Percentiles rank a stretch among this genome's conserved stretches.
These are phyloP conservation scores for Brachyistius frenatus DNA, from an alignment of 2,113 vertebrate genomes.

Conservation along the genomic window DNA sequence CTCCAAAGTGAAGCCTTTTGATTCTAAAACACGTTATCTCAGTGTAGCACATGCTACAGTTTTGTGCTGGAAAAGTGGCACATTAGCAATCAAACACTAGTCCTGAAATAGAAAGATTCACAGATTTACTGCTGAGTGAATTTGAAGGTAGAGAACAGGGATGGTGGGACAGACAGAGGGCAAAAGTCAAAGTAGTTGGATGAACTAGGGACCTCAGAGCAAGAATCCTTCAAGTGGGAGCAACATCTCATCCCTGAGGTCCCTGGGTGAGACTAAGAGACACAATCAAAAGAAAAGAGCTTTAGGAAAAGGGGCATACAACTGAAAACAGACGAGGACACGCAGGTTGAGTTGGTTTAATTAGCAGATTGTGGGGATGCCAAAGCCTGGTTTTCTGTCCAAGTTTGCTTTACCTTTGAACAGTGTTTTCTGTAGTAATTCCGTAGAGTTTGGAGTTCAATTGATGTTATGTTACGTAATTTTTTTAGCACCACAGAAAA, in stretches of 20 bases:
- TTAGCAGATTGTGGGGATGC: background rate
- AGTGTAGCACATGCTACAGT: background rate
- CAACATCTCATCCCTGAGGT: background rate
- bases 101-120: background rate
- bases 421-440: no score
- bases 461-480: no score
- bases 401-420: background rate
- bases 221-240: background rate
- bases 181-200: background rate
- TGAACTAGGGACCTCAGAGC: background rate
- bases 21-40: slow-evolving; percentile 29
- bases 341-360: background rate
- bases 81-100: slow-evolving; percentile 3
- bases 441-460: no score
- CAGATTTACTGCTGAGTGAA: background rate
- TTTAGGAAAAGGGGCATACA: background rate
- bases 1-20: slow-evolving; percentile 9
- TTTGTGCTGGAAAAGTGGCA: slow-evolving; percentile 8
- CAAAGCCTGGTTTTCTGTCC: background rate
- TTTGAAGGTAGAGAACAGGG: background rate
- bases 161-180: background rate
- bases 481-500: no score
- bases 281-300: background rate
- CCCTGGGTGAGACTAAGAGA: background rate
- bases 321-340: background rate